Evolutionary conservation across 2,797 vertebrate species (phyloP), one percentile per base, ranked within the genome.

Genomic region (Cygnus olor): DNA sequence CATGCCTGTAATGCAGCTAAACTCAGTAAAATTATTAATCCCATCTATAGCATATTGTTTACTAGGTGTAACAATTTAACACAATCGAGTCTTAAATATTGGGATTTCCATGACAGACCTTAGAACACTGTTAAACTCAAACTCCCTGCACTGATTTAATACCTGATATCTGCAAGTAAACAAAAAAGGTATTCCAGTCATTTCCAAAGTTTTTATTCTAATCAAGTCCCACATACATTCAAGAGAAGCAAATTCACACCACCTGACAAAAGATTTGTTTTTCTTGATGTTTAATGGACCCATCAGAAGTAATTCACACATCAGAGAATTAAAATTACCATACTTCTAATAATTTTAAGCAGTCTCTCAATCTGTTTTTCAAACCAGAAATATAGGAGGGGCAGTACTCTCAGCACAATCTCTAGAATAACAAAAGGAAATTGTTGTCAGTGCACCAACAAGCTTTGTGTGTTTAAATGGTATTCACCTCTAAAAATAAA

Each of bases 161-260:
- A 58, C 53, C 66, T 44, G 38, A 60, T 80, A 88, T 10, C 53
- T 76, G 53, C 47, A 63, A 71, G 25, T 5, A 70, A 81, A 84
- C 44, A 44, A 45, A 51, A 66, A 49, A 7, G 4, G 21, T 34
- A 60, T 88, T 68, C 77, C 85, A 79, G 68, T 10, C 78, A n/a
- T 84, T 94, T 25, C 73, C 70, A 76, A 61, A 28, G 45, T 71
- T 85, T 86, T 65, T 74, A 66, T 32, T 34, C 27, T 17, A 44
- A 81, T 21, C 38, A 53, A 19, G 64, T 70, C 63, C 42, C 32
- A 19, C 7, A 16, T 32, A 58, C 44, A 89, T 89, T 89, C 64
- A 80, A 28, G 40, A 84, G 27, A 73, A 73, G 64, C 60, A 60
- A 88, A 69, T 60, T 86, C 64, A 47, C 47, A 73, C 56, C 58